Conservation (phyloP, 2,888 invertebrate genomes). For the Lordiphosa andalusiaca region DNA sequence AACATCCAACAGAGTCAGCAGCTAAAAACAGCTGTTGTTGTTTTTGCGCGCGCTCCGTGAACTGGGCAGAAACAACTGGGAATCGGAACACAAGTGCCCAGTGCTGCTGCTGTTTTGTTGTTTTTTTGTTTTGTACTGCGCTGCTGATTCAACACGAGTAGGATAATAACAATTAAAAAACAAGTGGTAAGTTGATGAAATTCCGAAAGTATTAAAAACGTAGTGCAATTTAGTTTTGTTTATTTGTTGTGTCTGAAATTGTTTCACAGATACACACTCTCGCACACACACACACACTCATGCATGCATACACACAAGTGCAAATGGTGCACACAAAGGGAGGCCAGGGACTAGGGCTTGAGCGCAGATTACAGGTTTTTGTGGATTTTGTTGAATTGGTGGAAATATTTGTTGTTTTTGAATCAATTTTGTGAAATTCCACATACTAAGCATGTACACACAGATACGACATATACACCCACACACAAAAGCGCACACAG, state of each 20-base stretch:
- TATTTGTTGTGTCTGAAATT: conserved; percentile 25
- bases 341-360: conserved; percentile 1
- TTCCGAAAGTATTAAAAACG: conserved; percentile 1
- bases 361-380: conserved; percentile 7
- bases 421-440: too few relatives aligned
- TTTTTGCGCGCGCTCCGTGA: conserved; percentile 41
- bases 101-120: conserved; percentile 48
- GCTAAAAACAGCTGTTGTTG: conserved; percentile 72
- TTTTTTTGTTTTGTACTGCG: conserved; percentile 39
- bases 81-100: conserved; percentile 25
- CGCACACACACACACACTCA: conserved; percentile 7
- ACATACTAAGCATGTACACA: conserved; percentile 4
- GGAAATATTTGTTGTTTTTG: too few relatives aligned
- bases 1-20: conserved; percentile 50
- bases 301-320: background rate
- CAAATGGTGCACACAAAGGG: conserved; percentile 36
- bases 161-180: conserved; percentile 2
- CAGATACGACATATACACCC: conserved; percentile 14
- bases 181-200: conserved; percentile 5
- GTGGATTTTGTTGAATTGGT: too few relatives aligned
- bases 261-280: conserved; percentile 16
- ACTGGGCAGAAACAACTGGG: conserved; percentile 40
- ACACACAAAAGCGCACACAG: conserved; percentile 14
- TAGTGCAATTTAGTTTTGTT: conserved; percentile 24
- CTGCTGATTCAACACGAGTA: conserved; percentile 34